Conservation (phyloP, 2,888 invertebrate genomes). For the Thereva unica region DNA sequence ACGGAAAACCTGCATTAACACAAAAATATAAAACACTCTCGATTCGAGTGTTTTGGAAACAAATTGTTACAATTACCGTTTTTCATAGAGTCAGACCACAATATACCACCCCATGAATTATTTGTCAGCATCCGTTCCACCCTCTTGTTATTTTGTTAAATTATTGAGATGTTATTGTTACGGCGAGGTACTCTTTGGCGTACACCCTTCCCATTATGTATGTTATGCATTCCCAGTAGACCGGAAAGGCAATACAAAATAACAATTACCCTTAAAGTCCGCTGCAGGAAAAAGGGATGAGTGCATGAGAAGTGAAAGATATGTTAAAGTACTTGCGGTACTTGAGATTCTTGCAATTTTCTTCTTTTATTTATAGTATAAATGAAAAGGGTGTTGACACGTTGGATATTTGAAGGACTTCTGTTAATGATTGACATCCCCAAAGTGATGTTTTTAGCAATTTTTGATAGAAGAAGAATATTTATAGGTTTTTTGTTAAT, state of each 20-base stretch:
- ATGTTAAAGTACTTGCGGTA: not conserved
- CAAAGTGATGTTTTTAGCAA: not conserved
- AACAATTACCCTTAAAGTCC: conserved; percentile 21
- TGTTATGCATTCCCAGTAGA: not conserved
- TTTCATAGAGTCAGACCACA: conserved; percentile 10
- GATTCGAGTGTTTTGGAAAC: conserved; percentile 32
- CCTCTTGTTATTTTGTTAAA: conserved; percentile 33
- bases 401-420: conserved; percentile 4
- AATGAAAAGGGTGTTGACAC: conserved; percentile 15
- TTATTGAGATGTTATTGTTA: conserved; percentile 33
- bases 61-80: conserved; percentile 33
- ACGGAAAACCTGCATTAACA: conserved; percentile 21
- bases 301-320: not conserved
- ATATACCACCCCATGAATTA: not conserved
- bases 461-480: too few relatives aligned
- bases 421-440: conserved; percentile 26
- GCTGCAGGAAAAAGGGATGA: not conserved
- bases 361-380: conserved; percentile 23
- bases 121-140: conserved; percentile 29
- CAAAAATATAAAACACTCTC: conserved; percentile 26
- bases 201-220: conserved; percentile 6
- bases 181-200: conserved; percentile 6
- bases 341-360: conserved; percentile 24
- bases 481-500: too few relatives aligned
- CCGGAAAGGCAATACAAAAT: conserved; percentile 8